Evolutionary conservation across 2,113 vertebrate genomes (phyloP).

Genomic region (Cryptoleucopteryx plumbea): DNA sequence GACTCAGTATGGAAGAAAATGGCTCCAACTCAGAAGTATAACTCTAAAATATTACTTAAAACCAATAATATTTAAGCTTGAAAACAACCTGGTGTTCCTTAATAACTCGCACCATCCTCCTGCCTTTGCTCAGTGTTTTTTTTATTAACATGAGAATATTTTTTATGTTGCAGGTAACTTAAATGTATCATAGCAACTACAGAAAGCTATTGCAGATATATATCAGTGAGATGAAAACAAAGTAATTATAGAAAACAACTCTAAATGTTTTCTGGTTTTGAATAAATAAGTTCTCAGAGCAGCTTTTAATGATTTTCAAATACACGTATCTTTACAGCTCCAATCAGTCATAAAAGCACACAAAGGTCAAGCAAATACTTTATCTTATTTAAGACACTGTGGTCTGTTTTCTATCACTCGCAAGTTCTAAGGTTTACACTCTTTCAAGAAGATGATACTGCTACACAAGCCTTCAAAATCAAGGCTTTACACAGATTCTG

Average conservation of each 20-base stretch:
- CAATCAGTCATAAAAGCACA: conserved; percentile 30
- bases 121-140: neutral
- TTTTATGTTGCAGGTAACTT: neutral
- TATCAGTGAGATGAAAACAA: neutral
- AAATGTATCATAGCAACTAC: neutral
- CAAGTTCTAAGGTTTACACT: conserved; percentile 56
- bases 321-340: conserved; percentile 35
- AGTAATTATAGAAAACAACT: neutral
- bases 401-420: conserved; percentile 61
- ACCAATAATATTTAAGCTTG: neutral
- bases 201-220: neutral
- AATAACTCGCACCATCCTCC: neutral
- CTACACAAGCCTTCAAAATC: conserved; percentile 21
- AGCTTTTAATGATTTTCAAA: conserved; percentile 36
- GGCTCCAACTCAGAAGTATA: neutral
- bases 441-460: conserved; percentile 19
- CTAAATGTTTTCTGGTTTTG: neutral
- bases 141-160: neutral
- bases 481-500: conserved; percentile 35
- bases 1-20: neutral
- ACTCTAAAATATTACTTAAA: neutral
- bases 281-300: neutral
- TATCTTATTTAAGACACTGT: conserved; percentile 45
- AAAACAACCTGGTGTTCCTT: neutral
- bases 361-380: conserved; percentile 63